Evolutionary conservation across 2,888 invertebrate species (phyloP).

Genomic region (Ochropleura plecta): DNA sequence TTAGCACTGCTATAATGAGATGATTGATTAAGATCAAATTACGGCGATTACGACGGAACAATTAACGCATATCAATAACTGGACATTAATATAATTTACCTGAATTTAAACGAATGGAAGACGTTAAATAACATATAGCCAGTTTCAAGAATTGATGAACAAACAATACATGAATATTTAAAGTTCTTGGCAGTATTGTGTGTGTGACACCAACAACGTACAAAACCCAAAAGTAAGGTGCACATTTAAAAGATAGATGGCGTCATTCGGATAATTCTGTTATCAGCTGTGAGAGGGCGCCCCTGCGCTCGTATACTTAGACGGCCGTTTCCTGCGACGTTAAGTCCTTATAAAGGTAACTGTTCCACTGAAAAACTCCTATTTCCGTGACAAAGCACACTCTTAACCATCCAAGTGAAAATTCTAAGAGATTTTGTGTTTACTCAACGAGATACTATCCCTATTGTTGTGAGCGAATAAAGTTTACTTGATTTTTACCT

Average conservation of each 20-base stretch:
- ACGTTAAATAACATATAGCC: slow-evolving; percentile 38
- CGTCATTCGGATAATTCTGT: slow-evolving; percentile 92
- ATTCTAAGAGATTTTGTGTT: slow-evolving; percentile 81
- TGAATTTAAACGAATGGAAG: slow-evolving; percentile 45
- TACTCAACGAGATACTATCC: slow-evolving; percentile 74
- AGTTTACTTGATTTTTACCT: slow-evolving; percentile 71
- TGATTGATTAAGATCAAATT: slow-evolving; percentile 59
- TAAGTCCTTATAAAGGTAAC: slow-evolving; percentile 89
- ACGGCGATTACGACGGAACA: slow-evolving; percentile 40
- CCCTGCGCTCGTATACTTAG: slow-evolving; percentile 87
- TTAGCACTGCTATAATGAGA: slow-evolving; percentile 43
- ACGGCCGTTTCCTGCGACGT: slow-evolving; percentile 87
- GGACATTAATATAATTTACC: slow-evolving; percentile 38
- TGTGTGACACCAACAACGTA: slow-evolving; percentile 72
- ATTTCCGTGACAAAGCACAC: slow-evolving; percentile 86
- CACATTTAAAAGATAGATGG: slow-evolving; percentile 92
- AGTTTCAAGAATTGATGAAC: slow-evolving; percentile 62
- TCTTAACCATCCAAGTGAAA: slow-evolving; percentile 84
- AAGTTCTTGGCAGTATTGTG: slow-evolving; percentile 50
- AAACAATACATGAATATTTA: slow-evolving; percentile 66
- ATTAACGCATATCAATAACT: slow-evolving; percentile 43
- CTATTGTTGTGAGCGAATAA: slow-evolving; percentile 74
- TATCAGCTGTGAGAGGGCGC: slow-evolving; percentile 90
- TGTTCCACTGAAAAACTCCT: slow-evolving; percentile 87
- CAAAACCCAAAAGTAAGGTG: slow-evolving; percentile 86